Evolutionary conservation across 1,140 invertebrate genomes (phyloP), one percentile per base, ranked within the genome.

Genomic region (Lasioglossum albipes): DNA sequence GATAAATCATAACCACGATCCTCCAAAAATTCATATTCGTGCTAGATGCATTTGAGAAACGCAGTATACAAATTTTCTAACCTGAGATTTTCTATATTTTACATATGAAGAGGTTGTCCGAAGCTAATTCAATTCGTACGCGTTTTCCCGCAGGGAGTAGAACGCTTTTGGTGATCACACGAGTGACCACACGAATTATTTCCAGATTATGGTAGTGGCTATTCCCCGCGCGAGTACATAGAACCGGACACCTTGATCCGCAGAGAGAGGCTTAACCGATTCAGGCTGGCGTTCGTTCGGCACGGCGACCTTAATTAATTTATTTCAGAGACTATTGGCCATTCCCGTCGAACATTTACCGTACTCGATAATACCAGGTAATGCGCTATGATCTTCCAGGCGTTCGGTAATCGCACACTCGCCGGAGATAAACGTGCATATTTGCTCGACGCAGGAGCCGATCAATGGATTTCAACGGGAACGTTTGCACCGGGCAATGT

Each of bases 391-490:
- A 69, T 84, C 52, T 42, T 52, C 52, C 83, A 57, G 66, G 52
- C 69, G 57, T 72, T 71, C 49, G 59, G 59, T 81, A 76, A 85
- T 81, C 69, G 84, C n/a, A 20, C 61, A 54, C 20, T 57, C 27
- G 36, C 70, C 64, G 57, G 71, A 76, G 52, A 77, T 81, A 81
- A 80, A n/a, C 59, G 59, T 54, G 45, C 31, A 42, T 31, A 62
- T 66, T 59, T 59, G 18, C 57, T n/a, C n/a, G 57, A 59, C n/a
- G 20, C 57, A 59, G 57, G 16, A 31, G 54, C 31, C 31, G 71
- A 42, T 68, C 59, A 16, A 79, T 79, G 77, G 71, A 67, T 68
- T 64, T 64, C 7, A 31, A 20, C 36, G 41, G 62, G 36, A 57
- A 72, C 61, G 57, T 41, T 65, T 13, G 20, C 36, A 45, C 6